Evolutionary conservation across 2,113 vertebrate species (phyloP).

Genomic region (Tympanuchus pallidicinctus): DNA sequence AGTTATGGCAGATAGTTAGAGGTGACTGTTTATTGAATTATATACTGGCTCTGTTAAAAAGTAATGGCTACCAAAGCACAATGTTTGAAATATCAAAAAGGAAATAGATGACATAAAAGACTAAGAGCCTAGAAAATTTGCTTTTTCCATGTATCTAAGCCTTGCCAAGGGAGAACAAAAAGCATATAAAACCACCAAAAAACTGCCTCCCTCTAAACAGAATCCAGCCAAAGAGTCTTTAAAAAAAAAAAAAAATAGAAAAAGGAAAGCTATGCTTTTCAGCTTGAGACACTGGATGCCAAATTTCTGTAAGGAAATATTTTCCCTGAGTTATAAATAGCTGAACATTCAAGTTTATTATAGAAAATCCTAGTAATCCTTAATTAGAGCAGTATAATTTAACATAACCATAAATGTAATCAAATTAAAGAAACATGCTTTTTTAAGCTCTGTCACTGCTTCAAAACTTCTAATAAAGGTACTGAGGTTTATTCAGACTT

Average conservation of each 20-base stretch:
- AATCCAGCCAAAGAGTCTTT: conserved; percentile 20
- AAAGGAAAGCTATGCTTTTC: conserved; percentile 16
- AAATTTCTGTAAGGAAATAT: conserved; percentile 52
- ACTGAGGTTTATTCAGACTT: neutral
- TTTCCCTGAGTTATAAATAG: conserved; percentile 50
- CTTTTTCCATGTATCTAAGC: conserved; percentile 45
- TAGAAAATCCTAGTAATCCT: conserved; percentile 22
- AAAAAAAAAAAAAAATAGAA: neutral
- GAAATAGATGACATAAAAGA: conserved; percentile 62
- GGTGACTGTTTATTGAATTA: conserved; percentile 27
- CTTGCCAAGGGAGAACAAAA: conserved; percentile 67
- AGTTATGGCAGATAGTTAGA: neutral
- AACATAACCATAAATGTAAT: conserved; percentile 24
- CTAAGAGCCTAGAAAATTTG: conserved; percentile 60
- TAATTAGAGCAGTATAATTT: conserved; percentile 43
- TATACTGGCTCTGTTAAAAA: conserved; percentile 45
- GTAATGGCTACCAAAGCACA: conserved; percentile 25
- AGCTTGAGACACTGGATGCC: neutral
- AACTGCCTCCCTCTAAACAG: neutral
- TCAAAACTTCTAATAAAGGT: neutral
- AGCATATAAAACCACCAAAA: conserved; percentile 33
- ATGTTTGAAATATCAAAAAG: conserved; percentile 45
- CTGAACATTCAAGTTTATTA: conserved; percentile 32
- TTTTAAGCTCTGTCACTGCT: neutral
- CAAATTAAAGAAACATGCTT: conserved; percentile 22